A percentile compares a stretch with the other conserved stretches of the same genome.
These are phyloP conservation scores for Epicampocera succincta DNA, from an alignment of 2,888 invertebrate genomes.

Conservation along the genomic window DNA sequence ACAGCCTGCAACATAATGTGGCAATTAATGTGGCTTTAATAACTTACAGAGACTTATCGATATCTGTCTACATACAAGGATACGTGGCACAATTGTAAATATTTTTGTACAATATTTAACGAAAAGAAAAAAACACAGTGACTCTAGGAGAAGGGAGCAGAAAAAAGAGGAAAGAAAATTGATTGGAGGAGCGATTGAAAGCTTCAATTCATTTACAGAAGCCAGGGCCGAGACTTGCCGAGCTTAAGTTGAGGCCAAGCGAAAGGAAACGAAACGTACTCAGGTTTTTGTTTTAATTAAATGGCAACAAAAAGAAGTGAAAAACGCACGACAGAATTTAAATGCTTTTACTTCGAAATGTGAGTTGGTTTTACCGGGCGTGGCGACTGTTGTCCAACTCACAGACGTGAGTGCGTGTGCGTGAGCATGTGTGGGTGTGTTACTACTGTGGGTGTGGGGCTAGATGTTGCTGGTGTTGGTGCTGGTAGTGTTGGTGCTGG, in stretches of 20 bases:
- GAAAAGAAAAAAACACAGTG: not conserved
- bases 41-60: too few relatives aligned
- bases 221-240: slow-evolving; percentile 18
- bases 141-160: not conserved
- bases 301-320: slow-evolving; percentile 11
- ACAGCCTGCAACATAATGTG: too few relatives aligned
- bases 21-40: too few relatives aligned
- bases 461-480: slow-evolving; percentile 7
- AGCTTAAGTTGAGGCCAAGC: slow-evolving; percentile 30
- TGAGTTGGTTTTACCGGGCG: slow-evolving; percentile 68
- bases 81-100: not conserved
- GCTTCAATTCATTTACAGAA: slow-evolving; percentile 10
- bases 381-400: slow-evolving; percentile 41
- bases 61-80: too few relatives aligned
- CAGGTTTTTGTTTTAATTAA: slow-evolving; percentile 12
- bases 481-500: too few relatives aligned
- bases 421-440: not conserved
- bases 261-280: not conserved
- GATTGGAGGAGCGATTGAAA: slow-evolving; percentile 17
- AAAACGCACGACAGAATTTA: slow-evolving; percentile 23
- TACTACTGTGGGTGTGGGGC: not conserved
- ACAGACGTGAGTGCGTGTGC: not conserved
- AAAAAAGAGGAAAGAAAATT: not conserved
- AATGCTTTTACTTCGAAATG: slow-evolving; percentile 71
- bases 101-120: not conserved